Evolutionary conservation across 2,888 invertebrate species (phyloP), one percentile per base, ranked within the genome.

Genomic region (Sepioteuthis lessoniana): DNA sequence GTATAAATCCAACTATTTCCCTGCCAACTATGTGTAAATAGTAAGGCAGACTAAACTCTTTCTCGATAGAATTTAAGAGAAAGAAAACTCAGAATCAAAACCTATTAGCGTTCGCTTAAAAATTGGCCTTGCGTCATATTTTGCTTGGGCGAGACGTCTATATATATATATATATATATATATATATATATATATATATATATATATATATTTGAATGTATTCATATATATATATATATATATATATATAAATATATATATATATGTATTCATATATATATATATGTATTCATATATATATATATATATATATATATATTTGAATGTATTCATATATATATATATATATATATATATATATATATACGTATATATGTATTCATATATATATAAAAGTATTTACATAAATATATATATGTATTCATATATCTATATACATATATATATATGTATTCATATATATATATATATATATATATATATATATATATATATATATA

Each of bases 341-440:
- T 90, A 90, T 90, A 90, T 90, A 38, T 90, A 94, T 42, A 94
- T 35, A 90, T 90, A 90, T 91, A 91, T 94, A 93, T 93, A n/a
- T n/a, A 38, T 90, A 94, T 42, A 94, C 13, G 90, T 90, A 90
- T 91, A 91, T 94, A 93, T 93, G 93, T 93, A 93, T 93, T 55
- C 46, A 94, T 42, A 91, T 93, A 94, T 60, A 37, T 55, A 47
- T 94, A 46, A 46, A n/a, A 46, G 46, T 91, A 91, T 91, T 46
- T 91, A 91, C 25, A 91, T 91, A 38, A 46, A 91, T 38, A 91
- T 38, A 91, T 91, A 91, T 38, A 46, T 91, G 46, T 38, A 91
- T 38, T 28, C 25, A 38, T 91, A 38, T 91, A 38, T 91, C 46
- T 91, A 13, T 91, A 91, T 91, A 37, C 38, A 91, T 91, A 91